phyloP scores from a whole-genome alignment of 2,797 vertebrate species.

The Lutjanus argentimaculatus region DNA sequence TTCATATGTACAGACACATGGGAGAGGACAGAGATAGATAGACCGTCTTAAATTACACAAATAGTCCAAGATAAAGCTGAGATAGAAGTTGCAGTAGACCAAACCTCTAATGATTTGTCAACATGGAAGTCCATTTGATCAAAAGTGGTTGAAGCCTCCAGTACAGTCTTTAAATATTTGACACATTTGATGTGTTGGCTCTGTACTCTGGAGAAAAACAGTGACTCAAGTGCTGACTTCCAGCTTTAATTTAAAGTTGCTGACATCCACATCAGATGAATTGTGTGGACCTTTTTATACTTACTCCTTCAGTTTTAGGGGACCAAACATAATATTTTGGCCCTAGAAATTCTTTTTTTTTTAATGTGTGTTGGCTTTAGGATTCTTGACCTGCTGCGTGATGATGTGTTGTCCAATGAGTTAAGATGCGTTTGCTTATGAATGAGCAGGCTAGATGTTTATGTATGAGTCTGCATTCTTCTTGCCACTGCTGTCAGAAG shows the following conservation, averaged over 20 bases:
- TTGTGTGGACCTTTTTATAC: background rate
- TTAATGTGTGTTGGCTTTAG: background rate
- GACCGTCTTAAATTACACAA: conserved; percentile 21
- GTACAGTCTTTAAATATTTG: background rate
- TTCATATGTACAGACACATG: conserved; percentile 23
- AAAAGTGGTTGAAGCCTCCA: conserved; percentile 5
- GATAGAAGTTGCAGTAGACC: conserved; percentile 11
- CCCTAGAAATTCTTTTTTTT: too few species aligned
- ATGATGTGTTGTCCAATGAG: background rate
- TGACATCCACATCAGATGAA: background rate
- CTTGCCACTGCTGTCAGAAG: background rate
- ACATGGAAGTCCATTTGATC: conserved; percentile 11
- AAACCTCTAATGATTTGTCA: conserved; percentile 1
- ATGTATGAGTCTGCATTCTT: background rate
- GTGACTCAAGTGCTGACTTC: background rate
- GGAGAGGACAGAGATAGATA: conserved; percentile 21
- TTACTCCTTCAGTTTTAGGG: background rate
- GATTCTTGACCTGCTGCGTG: background rate
- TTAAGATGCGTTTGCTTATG: background rate
- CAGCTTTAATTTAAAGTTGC: background rate
- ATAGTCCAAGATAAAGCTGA: conserved; percentile 28
- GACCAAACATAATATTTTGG: background rate
- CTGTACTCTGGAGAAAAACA: background rate
- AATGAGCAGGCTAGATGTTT: background rate
- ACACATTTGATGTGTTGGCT: conserved; percentile 4